Conservation (phyloP, 2,113 vertebrate genomes). For the Tiliqua scincoides region DNA sequence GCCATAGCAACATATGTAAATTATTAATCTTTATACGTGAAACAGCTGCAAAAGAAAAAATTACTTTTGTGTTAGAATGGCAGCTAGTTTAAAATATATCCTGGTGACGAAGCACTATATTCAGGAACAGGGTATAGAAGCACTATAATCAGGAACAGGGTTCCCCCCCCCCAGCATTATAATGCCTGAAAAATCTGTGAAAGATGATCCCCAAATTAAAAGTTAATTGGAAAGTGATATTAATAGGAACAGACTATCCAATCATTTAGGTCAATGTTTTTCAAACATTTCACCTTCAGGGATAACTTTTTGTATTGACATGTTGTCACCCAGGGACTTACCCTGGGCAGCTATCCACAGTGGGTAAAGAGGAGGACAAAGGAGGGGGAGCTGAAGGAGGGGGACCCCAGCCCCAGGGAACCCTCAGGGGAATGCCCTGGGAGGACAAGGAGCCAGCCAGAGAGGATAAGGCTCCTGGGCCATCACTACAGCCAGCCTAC, state of each 20-base stretch:
- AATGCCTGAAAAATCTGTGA: slow-evolving; percentile 30
- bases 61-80: slow-evolving; percentile 65
- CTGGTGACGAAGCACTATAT: slow-evolving; percentile 44
- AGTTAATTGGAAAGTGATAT: neutral
- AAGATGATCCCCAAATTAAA: neutral
- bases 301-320: neutral
- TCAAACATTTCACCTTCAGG: neutral
- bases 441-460: too few relatives aligned
- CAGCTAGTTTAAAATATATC: slow-evolving; percentile 65
- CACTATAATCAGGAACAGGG: slow-evolving; percentile 18
- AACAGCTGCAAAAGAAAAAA: slow-evolving; percentile 65
- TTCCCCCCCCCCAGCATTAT: slow-evolving; percentile 29
- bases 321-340: too few relatives aligned
- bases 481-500: too few relatives aligned
- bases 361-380: too few relatives aligned
- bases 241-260: neutral
- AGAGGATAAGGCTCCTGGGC: too few relatives aligned
- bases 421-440: too few relatives aligned
- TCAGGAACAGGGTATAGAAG: too few relatives aligned
- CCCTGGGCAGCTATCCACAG: too few relatives aligned
- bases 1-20: slow-evolving; percentile 64
- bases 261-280: neutral
- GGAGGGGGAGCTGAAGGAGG: too few relatives aligned
- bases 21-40: slow-evolving; percentile 68
- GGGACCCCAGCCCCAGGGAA: too few relatives aligned